Evolutionary conservation across 2,888 invertebrate genomes (phyloP), one percentile per base, ranked within the genome.

Genomic region (Buathra laborator): DNA sequence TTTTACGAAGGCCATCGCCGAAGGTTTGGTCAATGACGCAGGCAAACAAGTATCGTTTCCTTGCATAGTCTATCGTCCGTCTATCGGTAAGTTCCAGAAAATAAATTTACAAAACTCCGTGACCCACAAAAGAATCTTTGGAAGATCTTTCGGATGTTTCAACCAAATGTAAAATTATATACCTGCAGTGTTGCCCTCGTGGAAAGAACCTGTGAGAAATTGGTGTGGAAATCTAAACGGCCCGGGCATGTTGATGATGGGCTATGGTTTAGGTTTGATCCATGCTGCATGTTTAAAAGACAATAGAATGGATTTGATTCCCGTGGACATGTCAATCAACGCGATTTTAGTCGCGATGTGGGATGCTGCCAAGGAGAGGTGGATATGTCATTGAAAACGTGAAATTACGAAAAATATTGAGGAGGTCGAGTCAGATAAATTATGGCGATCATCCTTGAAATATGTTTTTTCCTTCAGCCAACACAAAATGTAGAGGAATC

Each of bases 271-370:
- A 56, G 92, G 91, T 19, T 24, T 87, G 0, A 0, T 90, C 7
- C 91, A 89, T 46, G 77, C 85, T 0, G 24, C 78, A 7, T 87
- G 83, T 29, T 44, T 79, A 2, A 12, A 56, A n/a, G 78, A 88
- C 53, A 78, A 81, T 24, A 70, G 77, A 4, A 53, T 87, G 2
- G 92, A 92, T 72, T 29, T 89, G 0, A 81, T 91, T 64, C 92
- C 91, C 0, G 90, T 83, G 7, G 91, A 92, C 77, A 88, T 92
- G 90, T 75, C 86, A 24, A 86, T 84, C 0, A 92, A 91, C 86
- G 81, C 88, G n/a, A 51, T 91, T 2, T 59, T 92, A 4, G 89
- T 89, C 14, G 37, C 85, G 9, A 85, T 89, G 0, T 91, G 92
- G 91, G 89, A 92, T 46, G 84, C 87, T 4, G 82, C 84, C 2